A percentile compares a stretch with the other conserved stretches of the same genome.
Evolutionary conservation across 2,888 invertebrate genomes (phyloP).

Genomic region (Sycophila texana): DNA sequence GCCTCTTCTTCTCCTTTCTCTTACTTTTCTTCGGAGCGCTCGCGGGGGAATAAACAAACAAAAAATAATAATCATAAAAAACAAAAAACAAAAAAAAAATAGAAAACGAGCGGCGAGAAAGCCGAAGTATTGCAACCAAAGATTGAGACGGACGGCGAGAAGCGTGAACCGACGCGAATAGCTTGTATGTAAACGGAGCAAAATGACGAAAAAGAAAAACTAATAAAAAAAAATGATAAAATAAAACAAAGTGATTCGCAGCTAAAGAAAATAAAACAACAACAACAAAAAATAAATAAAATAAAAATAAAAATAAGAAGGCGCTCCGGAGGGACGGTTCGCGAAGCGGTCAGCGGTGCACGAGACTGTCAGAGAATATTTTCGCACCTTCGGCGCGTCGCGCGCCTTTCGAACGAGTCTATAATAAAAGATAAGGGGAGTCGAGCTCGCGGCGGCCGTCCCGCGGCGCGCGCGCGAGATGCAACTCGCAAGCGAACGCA

Average conservation of each 20-base stretch:
- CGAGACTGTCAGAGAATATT: constrained; percentile 42
- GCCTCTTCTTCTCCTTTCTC: constrained; percentile 43
- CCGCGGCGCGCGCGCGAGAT: background rate
- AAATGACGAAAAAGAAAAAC: constrained; percentile 25
- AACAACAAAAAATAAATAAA: constrained; percentile 23
- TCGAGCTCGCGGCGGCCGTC: no score
- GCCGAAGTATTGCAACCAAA: constrained; percentile 56
- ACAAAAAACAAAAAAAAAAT: background rate
- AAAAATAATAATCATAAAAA: background rate
- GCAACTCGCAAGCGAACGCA: constrained; percentile 43
- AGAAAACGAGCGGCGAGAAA: constrained; percentile 36
- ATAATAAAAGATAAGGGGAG: constrained; percentile 1
- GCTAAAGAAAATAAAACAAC: constrained; percentile 28
- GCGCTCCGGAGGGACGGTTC: no score
- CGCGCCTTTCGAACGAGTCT: background rate
- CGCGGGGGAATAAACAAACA: constrained; percentile 22
- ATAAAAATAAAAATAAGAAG: background rate
- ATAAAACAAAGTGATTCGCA: background rate
- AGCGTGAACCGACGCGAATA: constrained; percentile 5
- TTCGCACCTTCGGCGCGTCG: constrained; percentile 31
- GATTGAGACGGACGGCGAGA: constrained; percentile 35
- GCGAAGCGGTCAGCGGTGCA: background rate
- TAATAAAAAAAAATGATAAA: constrained; percentile 20
- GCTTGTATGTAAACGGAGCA: no score
- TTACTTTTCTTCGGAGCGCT: constrained; percentile 23